Base-by-base conservation (phyloP, 1,140 invertebrate species). In the Drosophila takahashii region DNA sequence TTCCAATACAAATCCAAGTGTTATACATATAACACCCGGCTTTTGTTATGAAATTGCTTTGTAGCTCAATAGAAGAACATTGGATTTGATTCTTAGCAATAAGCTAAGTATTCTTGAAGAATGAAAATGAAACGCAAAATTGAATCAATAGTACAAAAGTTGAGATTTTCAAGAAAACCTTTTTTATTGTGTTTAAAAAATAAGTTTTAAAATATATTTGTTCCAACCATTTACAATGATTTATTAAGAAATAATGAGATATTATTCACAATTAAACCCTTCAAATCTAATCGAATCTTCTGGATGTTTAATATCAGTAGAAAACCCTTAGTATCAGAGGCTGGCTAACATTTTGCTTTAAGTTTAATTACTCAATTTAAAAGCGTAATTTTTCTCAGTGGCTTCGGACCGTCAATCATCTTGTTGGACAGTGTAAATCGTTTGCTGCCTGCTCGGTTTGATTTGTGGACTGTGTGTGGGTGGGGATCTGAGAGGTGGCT, bases 371-470 rank as follows among this genome's bases (percentile, higher is more conserved):
- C 42, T 22, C 1, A 6, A n/a, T 9, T n/a, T 22, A 5, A 9
- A 4, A 9, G 7, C 10, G 2, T 13, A 41, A 34, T 70, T 60
- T 47, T 2, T 59, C 66, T 36, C 56, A 65, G 59, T 67, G 64
- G 9, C 39, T 9, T 36, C 18, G 18, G 64, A n/a, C 18, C 41
- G 54, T 73, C 48, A 51, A 60, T 62, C 70, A 48, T 53, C 44
- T 48, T 75, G 72, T 74, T 47, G 45, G 52, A 54, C 66, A 77
- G 75, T 51, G 64, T 77, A 77, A 69, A 77, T 76, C 72, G 62
- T 69, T 74, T 53, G 71, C 70, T 59, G 74, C 41, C 73, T 56
- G 62, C 66, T 67, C 62, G 39, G 42, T 75, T 77, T 75, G 71
- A 75, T 75, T 75, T 75, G 72, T 75, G 58, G 72, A 75, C 72